These are phyloP conservation scores for Ectemnius cavifrons DNA, from an alignment of 2,888 invertebrate genomes.

Conservation along the genomic window DNA sequence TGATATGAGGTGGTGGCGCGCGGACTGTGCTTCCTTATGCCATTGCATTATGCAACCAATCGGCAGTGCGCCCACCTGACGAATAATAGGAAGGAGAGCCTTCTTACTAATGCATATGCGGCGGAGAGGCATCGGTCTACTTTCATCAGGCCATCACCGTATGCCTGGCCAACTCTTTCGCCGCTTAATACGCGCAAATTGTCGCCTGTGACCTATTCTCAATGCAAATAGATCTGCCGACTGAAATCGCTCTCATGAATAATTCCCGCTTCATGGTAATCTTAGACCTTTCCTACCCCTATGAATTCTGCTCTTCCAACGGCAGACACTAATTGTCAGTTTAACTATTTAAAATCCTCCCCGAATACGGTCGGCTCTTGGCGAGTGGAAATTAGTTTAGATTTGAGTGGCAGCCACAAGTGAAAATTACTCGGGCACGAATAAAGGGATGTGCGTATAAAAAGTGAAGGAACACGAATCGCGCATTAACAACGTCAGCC, in stretches of 20 bases:
- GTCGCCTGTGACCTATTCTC: conserved; percentile 21
- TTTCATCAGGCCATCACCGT: conserved; percentile 38
- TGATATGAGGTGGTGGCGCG: conserved; percentile 8
- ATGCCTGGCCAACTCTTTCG: conserved; percentile 38
- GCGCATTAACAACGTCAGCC: conserved; percentile 29
- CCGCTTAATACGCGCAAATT: conserved; percentile 32
- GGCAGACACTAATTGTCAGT: conserved; percentile 7
- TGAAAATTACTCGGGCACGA: too few relatives aligned
- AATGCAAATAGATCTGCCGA: conserved; percentile 42
- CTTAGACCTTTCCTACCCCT: conserved; percentile 26
- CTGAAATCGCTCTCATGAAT: conserved; percentile 47
- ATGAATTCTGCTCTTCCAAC: conserved; percentile 7
- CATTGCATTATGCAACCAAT: conserved; percentile 34
- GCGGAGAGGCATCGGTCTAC: conserved; percentile 28
- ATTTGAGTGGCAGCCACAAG: too few relatives aligned
- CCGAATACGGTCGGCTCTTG: not conserved
- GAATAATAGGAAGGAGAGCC: conserved; percentile 25
- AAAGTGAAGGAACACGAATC: conserved; percentile 8
- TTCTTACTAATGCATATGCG: conserved; percentile 48
- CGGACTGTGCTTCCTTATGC: conserved; percentile 13
- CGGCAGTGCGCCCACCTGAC: not conserved
- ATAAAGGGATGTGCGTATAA: not conserved
- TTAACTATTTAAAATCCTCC: not conserved
- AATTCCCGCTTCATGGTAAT: conserved; percentile 36
- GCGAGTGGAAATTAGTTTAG: not conserved